Conservation (phyloP, 2,113 vertebrate genomes). For the Grantiella picta region DNA sequence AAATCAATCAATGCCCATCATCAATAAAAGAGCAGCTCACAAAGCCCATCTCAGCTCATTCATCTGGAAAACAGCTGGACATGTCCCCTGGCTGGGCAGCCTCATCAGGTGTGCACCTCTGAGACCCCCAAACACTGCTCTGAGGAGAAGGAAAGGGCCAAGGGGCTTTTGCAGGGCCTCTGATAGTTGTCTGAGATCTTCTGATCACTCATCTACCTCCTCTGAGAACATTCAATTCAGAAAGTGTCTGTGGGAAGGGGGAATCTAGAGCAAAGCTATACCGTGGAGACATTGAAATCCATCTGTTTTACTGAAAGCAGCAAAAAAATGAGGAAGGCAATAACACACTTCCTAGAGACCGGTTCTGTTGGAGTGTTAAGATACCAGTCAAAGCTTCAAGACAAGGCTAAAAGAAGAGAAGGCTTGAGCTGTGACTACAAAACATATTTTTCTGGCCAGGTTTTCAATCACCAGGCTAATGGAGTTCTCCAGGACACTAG, state of each 20-base stretch:
- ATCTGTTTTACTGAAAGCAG: constrained; percentile 20
- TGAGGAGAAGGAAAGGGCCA: not conserved
- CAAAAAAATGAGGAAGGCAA: not conserved
- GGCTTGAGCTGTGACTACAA: not conserved
- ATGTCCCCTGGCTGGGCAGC: not conserved
- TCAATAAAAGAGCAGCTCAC: not conserved
- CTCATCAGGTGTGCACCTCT: not conserved
- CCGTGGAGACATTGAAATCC: not conserved
- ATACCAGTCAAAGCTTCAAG: not conserved
- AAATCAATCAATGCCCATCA: not conserved
- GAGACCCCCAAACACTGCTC: not conserved
- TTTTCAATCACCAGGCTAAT: not conserved
- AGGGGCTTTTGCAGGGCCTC: not conserved
- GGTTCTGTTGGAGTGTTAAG: not conserved
- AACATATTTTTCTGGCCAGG: not conserved
- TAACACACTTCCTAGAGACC: not conserved
- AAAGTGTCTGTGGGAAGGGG: not conserved
- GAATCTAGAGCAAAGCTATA: constrained; percentile 22
- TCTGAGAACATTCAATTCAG: not conserved
- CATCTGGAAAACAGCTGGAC: not conserved
- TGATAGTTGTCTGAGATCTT: not conserved
- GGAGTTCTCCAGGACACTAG: not conserved
- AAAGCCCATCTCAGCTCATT: not conserved
- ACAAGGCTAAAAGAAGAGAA: not conserved
- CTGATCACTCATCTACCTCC: not conserved